Conservation (phyloP, 1,140 invertebrate species). For the Drosophila pallidifrons region DNA sequence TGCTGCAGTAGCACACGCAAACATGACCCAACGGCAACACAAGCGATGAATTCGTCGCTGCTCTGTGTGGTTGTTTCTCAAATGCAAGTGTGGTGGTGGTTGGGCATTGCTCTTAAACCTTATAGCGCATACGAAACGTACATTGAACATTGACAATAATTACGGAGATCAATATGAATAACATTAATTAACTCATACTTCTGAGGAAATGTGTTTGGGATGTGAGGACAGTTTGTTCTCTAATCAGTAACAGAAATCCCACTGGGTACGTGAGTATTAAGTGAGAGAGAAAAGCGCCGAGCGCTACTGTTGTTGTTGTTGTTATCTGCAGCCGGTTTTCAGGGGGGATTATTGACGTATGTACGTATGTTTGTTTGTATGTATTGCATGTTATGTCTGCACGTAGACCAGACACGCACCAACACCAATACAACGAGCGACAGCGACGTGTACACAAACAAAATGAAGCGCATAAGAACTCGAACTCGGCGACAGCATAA, state of each 20-base stretch:
- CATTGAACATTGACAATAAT: neutral
- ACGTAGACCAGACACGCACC: constrained; percentile 73
- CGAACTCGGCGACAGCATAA: constrained; percentile 70
- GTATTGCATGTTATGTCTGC: constrained; percentile 65
- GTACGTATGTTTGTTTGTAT: constrained; percentile 26
- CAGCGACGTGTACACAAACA: constrained; percentile 49
- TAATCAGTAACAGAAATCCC: constrained; percentile 3
- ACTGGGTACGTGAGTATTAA: constrained; percentile 32
- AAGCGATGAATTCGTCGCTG: constrained; percentile 14
- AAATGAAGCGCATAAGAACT: constrained; percentile 67
- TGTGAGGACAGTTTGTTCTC: neutral
- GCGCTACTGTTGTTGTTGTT: constrained; percentile 47
- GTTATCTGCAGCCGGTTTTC: constrained; percentile 75
- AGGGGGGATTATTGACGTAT: constrained; percentile 72
- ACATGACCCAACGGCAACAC: constrained; percentile 44
- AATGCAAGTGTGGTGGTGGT: neutral
- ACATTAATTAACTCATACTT: neutral
- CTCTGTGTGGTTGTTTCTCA: constrained; percentile 4
- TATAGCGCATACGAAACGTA: neutral
- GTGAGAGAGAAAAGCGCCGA: constrained; percentile 26
- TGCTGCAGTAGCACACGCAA: constrained; percentile 48
- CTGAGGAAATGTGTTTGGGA: neutral
- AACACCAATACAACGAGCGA: constrained; percentile 47
- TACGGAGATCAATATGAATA: neutral
- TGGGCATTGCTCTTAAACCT: neutral